These are phyloP conservation scores for Acanthis flammea DNA, from an alignment of 2,797 vertebrate genomes.

Conservation along the genomic window DNA sequence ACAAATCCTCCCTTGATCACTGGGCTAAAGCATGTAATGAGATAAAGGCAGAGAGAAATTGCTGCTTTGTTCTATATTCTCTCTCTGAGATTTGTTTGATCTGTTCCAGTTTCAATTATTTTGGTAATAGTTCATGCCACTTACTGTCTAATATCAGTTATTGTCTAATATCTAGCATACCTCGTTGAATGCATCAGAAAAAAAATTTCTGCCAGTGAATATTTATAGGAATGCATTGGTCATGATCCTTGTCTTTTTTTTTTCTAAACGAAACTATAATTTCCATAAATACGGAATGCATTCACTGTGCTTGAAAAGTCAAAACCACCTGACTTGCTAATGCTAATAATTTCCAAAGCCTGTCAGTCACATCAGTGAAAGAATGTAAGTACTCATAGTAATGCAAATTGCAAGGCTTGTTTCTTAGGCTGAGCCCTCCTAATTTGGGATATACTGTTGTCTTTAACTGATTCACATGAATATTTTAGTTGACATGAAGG, in stretches of 20 bases:
- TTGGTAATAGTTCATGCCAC: neutral
- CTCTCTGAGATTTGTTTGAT: neutral
- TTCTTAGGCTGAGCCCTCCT: neutral
- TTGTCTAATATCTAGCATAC: neutral
- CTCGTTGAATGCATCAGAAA: neutral
- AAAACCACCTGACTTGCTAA: neutral
- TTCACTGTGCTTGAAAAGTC: neutral
- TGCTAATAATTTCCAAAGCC: neutral
- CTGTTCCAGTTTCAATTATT: neutral
- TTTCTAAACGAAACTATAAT: neutral
- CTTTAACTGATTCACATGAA: neutral
- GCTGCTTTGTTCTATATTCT: neutral
- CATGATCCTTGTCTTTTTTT: neutral
- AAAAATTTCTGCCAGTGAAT: neutral
- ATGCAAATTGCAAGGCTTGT: neutral
- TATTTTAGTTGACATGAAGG: neutral
- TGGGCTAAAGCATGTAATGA: neutral
- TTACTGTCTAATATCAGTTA: neutral
- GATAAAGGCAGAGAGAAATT: neutral
- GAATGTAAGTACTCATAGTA: neutral
- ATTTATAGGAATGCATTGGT: neutral
- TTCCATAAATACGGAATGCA: neutral
- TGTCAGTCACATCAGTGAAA: neutral
- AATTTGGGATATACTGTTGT: neutral
- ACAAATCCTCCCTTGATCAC: constrained; percentile 17